Percentiles rank a stretch among this genome's conserved stretches.
Conservation (phyloP, 2,797 vertebrate species). For the Clangula hyemalis region DNA sequence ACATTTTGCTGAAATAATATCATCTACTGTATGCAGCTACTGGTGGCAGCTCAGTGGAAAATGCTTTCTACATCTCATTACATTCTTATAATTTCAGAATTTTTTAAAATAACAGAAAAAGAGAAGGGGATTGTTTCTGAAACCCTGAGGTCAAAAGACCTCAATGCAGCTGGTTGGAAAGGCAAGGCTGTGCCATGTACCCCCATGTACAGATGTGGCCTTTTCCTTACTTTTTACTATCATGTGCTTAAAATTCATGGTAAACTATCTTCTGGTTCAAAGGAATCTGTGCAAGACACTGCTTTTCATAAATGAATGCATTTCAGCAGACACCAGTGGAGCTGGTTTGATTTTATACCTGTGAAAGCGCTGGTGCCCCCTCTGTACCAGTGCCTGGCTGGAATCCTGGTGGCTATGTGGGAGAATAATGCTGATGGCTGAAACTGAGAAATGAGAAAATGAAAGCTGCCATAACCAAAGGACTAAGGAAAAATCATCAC, state of each 20-base stretch:
- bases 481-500: not conserved
- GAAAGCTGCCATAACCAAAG: not conserved
- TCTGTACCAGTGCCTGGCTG: not conserved
- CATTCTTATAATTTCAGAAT: not conserved
- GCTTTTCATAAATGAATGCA: not conserved
- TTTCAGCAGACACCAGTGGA: not conserved
- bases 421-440: not conserved
- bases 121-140: not conserved
- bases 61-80: not conserved
- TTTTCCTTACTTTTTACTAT: not conserved
- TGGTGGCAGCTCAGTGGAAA: not conserved
- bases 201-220: fast-evolving
- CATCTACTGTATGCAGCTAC: not conserved
- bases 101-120: not conserved
- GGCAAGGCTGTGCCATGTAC: not conserved
- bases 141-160: not conserved
- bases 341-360: not conserved
- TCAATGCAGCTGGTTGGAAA: not conserved
- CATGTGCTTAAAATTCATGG: not conserved
- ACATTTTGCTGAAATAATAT: not conserved
- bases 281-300: not conserved
- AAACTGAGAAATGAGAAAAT: not conserved
- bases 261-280: not conserved
- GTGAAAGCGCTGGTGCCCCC: not conserved
- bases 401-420: not conserved